These are phyloP conservation scores for Macrophya alboannulata DNA, from an alignment of 2,888 invertebrate species.

Conservation along the genomic window DNA sequence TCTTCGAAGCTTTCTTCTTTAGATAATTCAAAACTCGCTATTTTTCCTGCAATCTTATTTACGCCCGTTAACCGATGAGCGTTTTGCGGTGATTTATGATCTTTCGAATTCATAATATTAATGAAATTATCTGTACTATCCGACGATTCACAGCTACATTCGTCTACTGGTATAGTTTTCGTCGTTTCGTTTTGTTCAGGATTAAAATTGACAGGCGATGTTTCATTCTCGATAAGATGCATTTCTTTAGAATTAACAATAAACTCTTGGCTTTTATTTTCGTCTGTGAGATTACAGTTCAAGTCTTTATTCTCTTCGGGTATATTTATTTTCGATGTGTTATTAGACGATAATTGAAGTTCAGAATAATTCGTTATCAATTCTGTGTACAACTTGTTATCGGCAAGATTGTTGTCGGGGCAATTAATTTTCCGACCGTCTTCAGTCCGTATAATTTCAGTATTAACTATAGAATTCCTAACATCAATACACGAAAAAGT, in stretches of 20 bases:
- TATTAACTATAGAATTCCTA: slow-evolving; percentile 20
- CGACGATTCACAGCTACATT: slow-evolving; percentile 7
- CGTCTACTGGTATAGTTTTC: background rate
- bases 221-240: slow-evolving; percentile 6
- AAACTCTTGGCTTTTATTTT: slow-evolving; percentile 29
- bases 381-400: background rate
- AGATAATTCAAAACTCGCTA: slow-evolving; percentile 19
- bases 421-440: background rate
- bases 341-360: slow-evolving; percentile 22
- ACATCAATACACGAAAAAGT: background rate
- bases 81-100: slow-evolving; percentile 13
- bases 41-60: slow-evolving; percentile 6
- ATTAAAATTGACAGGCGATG: slow-evolving; percentile 30
- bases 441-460: background rate
- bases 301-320: slow-evolving; percentile 15
- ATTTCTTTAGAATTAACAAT: slow-evolving; percentile 22
- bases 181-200: slow-evolving; percentile 5
- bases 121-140: background rate
- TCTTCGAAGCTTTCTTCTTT: slow-evolving; percentile 30
- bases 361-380: slow-evolving; percentile 29
- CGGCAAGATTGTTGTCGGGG: background rate
- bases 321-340: slow-evolving; percentile 7
- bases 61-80: background rate
- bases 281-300: slow-evolving; percentile 21
- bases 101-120: background rate